Evolutionary conservation across 2,888 invertebrate species (phyloP).

Genomic region (Tetropium fuscum): DNA sequence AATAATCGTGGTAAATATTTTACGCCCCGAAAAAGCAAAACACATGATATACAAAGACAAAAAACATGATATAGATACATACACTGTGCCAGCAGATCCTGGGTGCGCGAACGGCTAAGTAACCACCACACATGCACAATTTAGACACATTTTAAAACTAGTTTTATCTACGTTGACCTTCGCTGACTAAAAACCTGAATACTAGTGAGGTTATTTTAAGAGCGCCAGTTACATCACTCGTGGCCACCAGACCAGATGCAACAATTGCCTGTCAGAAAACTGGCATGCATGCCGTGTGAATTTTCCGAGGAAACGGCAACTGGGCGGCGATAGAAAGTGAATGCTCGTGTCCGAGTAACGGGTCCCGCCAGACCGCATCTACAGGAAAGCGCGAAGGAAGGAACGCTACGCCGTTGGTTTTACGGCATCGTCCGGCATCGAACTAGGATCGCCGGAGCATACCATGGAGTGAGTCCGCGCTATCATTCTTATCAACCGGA

Average conservation of each 20-base stretch:
- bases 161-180: slow-evolving; percentile 35
- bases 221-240: slow-evolving; percentile 34
- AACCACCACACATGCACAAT: slow-evolving; percentile 29
- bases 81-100: slow-evolving; percentile 2
- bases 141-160: slow-evolving; percentile 33
- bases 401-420: slow-evolving; percentile 13
- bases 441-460: slow-evolving; percentile 1
- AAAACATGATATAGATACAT: slow-evolving; percentile 16
- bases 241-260: slow-evolving; percentile 17
- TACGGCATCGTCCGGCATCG: background rate
- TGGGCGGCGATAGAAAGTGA: slow-evolving; percentile 9
- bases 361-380: slow-evolving; percentile 4
- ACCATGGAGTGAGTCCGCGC: background rate
- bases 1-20: no score
- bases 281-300: slow-evolving; percentile 15
- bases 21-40: background rate
- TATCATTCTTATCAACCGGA: background rate
- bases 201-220: slow-evolving; percentile 36
- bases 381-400: slow-evolving; percentile 14
- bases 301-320: slow-evolving; percentile 20
- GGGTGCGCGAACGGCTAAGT: slow-evolving; percentile 12
- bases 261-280: slow-evolving; percentile 18
- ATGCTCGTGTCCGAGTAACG: slow-evolving; percentile 8
- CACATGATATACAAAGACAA: background rate
- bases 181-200: slow-evolving; percentile 33